Evolutionary conservation across 2,888 invertebrate genomes (phyloP).

Genomic region (Sycophila texana): DNA sequence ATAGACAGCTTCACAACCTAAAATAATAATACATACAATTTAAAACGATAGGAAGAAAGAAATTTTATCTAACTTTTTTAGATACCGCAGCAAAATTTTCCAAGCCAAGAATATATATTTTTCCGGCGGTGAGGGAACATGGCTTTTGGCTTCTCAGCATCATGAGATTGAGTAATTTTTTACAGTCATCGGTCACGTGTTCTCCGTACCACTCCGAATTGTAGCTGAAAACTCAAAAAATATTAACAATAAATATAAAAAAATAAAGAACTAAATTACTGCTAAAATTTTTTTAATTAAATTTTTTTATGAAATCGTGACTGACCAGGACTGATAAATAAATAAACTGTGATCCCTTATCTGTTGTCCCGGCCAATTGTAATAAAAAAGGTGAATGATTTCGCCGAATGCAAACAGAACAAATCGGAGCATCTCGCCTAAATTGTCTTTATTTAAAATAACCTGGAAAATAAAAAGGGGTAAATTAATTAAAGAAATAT

Average conservation of each 20-base stretch:
- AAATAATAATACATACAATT: neutral
- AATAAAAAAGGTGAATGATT: conserved; percentile 48
- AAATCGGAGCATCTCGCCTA: conserved; percentile 30
- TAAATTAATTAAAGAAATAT: neutral
- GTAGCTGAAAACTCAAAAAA: conserved; percentile 40
- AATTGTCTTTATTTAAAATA: conserved; percentile 33
- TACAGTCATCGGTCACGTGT: conserved; percentile 26
- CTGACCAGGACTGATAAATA: conserved; percentile 46
- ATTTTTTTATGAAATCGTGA: neutral
- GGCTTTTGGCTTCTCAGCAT: conserved; percentile 48
- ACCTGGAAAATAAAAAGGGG: conserved; percentile 20
- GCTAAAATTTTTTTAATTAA: neutral
- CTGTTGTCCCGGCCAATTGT: conserved; percentile 52
- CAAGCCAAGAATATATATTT: conserved; percentile 47
- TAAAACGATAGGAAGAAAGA: neutral
- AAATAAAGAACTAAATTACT: neutral
- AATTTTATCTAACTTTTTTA: neutral
- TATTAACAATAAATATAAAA: neutral
- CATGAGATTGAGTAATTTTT: conserved; percentile 41
- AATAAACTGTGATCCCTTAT: conserved; percentile 48
- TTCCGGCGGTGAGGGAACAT: conserved; percentile 45
- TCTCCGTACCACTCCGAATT: conserved; percentile 46
- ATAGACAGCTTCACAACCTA: conserved; percentile 49
- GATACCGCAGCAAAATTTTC: conserved; percentile 49
- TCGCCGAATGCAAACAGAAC: conserved; percentile 31